These are phyloP conservation scores for Calameuta filiformis DNA, from an alignment of 2,888 invertebrate species.

Conservation along the genomic window DNA sequence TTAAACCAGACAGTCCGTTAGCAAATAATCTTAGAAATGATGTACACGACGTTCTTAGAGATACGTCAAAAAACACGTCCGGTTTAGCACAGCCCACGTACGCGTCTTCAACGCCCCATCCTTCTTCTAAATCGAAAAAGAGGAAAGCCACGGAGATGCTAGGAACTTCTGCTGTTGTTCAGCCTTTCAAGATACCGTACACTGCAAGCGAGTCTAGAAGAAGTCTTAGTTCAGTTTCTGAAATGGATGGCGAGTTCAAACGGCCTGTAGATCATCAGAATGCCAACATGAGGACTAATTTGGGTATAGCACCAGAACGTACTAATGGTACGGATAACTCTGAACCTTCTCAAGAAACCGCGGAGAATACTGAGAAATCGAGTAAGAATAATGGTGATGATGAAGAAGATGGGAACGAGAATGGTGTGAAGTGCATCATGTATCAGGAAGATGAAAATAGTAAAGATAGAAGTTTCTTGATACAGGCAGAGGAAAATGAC, in stretches of 20 bases:
- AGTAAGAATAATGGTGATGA: conserved; percentile 20
- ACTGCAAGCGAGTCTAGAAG: conserved; percentile 26
- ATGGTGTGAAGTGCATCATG: conserved; percentile 57
- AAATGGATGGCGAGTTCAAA: conserved; percentile 29
- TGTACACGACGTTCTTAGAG: not conserved
- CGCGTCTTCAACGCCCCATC: conserved; percentile 12
- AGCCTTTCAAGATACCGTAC: conserved; percentile 54
- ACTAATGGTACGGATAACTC: conserved; percentile 17
- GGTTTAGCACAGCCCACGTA: not conserved
- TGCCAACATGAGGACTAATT: not conserved
- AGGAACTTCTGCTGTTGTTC: conserved; percentile 34
- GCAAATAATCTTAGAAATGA: not conserved
- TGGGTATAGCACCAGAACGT: not conserved
- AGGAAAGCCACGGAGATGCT: conserved; percentile 53
- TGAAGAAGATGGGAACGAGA: conserved; percentile 30
- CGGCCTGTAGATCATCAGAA: conserved; percentile 8
- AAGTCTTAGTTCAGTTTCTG: conserved; percentile 34
- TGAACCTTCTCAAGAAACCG: conserved; percentile 9
- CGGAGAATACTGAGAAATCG: conserved; percentile 6
- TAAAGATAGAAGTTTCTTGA: conserved; percentile 56
- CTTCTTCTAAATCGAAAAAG: conserved; percentile 44
- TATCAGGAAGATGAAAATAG: conserved; percentile 55
- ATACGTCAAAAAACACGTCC: not conserved
- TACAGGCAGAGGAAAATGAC: conserved; percentile 47
- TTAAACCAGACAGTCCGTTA: conserved; percentile 26